Evolutionary conservation across 2,113 vertebrate genomes (phyloP).

Genomic region (Carettochelys insculpta): DNA sequence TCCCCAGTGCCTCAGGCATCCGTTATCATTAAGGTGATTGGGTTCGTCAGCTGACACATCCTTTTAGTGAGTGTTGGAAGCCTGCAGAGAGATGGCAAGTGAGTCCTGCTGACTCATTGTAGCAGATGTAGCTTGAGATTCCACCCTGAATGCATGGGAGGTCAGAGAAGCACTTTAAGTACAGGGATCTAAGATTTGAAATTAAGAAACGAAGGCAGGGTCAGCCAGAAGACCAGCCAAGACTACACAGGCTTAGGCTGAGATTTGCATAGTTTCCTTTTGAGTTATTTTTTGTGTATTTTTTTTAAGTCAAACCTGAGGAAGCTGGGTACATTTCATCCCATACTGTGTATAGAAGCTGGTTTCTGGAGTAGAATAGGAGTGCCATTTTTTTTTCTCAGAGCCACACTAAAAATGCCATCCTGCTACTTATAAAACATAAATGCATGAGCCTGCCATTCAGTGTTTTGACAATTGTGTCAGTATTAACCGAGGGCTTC

Average conservation of each 20-base stretch:
- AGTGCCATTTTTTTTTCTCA: background rate
- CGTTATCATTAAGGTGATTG: background rate
- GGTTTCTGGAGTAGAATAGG: background rate
- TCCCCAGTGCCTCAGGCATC: background rate
- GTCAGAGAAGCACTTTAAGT: background rate
- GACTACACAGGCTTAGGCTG: background rate
- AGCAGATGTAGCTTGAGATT: rapidly evolving
- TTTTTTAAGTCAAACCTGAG: background rate
- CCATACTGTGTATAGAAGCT: rapidly evolving
- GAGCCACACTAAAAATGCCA: background rate
- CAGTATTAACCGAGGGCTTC: background rate
- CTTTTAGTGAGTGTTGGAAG: background rate
- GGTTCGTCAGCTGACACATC: background rate
- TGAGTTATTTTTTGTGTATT: background rate
- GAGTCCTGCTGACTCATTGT: background rate
- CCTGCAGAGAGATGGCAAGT: rapidly evolving
- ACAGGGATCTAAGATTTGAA: background rate
- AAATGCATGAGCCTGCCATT: background rate
- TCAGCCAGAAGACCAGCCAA: background rate
- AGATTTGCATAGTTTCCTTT: background rate
- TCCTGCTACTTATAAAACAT: background rate
- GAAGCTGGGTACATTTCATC: background rate
- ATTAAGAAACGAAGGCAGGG: background rate
- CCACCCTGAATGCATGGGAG: background rate
- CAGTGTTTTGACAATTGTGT: rapidly evolving